Conservation (phyloP, 2,888 invertebrate species). For the Ophion slaviceki region DNA sequence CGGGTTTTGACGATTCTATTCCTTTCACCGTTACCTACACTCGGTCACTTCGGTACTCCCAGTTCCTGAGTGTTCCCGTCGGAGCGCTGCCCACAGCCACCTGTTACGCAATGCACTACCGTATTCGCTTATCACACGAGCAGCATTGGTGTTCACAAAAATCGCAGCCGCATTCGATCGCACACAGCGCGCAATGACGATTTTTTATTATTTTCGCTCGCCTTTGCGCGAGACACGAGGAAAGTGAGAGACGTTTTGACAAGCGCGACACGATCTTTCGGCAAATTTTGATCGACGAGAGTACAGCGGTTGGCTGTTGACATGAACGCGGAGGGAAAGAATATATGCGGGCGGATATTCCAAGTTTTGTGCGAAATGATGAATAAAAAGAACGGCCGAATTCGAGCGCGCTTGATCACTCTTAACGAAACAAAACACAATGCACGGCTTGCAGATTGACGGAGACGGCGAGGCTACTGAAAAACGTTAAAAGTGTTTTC, state of each 20-base stretch:
- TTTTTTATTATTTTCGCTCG: conserved; percentile 9
- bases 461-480: conserved; percentile 98
- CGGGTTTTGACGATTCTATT: background rate
- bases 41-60: background rate
- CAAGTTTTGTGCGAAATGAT: conserved; percentile 37
- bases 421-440: conserved; percentile 67
- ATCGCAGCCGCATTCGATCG: too few relatives aligned
- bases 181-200: conserved; percentile 12
- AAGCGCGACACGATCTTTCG: background rate
- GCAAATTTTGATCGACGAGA: conserved; percentile 16
- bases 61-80: too few relatives aligned
- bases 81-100: too few relatives aligned
- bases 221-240: background rate
- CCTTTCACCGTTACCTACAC: background rate
- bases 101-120: too few relatives aligned
- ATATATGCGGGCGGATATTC: conserved; percentile 6
- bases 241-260: background rate
- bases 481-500: conserved; percentile 97
- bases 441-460: conserved; percentile 91
- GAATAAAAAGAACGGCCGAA: background rate
- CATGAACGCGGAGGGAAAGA: background rate
- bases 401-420: conserved; percentile 55
- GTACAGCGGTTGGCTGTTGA: conserved; percentile 1
- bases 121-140: background rate
- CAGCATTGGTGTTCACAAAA: background rate